These are phyloP conservation scores for Harmothoe impar DNA, from an alignment of 2,888 invertebrate genomes.

Conservation along the genomic window DNA sequence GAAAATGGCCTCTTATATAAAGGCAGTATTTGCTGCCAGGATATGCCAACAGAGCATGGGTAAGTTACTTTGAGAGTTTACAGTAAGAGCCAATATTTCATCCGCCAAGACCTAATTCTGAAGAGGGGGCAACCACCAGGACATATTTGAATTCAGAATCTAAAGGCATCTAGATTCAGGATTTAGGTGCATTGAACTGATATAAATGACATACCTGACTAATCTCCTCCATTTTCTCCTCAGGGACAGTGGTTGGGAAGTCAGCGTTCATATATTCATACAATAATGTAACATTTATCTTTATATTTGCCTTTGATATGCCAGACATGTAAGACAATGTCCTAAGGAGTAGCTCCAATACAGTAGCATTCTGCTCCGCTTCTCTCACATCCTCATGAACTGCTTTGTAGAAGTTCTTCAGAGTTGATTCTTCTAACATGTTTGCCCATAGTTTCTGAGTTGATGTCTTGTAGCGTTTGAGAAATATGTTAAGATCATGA, in stretches of 20 bases:
- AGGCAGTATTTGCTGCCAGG: too few species aligned
- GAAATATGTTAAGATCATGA: not conserved
- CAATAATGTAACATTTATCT: not conserved
- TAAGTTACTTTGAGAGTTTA: too few species aligned
- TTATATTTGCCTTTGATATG: not conserved
- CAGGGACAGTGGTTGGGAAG: not conserved
- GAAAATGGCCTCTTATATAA: too few species aligned
- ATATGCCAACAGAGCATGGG: too few species aligned
- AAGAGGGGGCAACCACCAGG: too few species aligned
- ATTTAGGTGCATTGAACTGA: too few species aligned
- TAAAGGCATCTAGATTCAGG: too few species aligned
- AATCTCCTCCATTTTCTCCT: not conserved
- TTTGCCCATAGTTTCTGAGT: not conserved
- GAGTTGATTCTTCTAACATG: slow-evolving; percentile 45
- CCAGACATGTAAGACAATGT: slow-evolving; percentile 27
- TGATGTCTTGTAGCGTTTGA: not conserved
- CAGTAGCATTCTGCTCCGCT: slow-evolving; percentile 3
- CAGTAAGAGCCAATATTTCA: too few species aligned
- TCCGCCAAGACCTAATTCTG: too few species aligned
- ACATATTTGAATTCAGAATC: too few species aligned
- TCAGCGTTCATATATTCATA: slow-evolving; percentile 50
- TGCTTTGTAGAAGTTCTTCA: not conserved
- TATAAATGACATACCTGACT: too few species aligned
- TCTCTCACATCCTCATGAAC: not conserved
- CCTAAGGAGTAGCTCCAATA: not conserved